phyloP scores from a whole-genome alignment of 2,797 vertebrate genomes.

The Micropoecilia bifurca region DNA sequence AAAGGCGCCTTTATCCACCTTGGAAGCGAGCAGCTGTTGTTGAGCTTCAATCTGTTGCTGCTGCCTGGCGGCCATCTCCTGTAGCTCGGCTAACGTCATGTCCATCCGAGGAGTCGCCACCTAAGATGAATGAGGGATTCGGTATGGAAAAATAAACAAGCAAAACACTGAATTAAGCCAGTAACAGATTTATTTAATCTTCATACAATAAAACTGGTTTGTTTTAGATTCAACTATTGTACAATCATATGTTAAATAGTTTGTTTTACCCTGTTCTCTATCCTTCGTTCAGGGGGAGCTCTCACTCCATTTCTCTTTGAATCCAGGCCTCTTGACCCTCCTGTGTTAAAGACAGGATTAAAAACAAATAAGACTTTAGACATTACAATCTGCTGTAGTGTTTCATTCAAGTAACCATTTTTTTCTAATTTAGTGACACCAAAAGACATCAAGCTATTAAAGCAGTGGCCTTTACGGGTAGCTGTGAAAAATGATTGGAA shows the following conservation, averaged over 20 bases:
- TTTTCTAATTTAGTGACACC: slow-evolving; percentile 23
- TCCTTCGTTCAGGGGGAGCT: slow-evolving; percentile 84
- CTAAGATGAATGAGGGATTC: slow-evolving; percentile 63
- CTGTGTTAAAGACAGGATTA: slow-evolving; percentile 61
- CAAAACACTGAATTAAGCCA: neutral
- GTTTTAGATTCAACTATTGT: neutral
- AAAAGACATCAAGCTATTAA: slow-evolving; percentile 20
- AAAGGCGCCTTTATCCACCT: slow-evolving; percentile 80
- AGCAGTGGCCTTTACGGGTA: slow-evolving; percentile 27
- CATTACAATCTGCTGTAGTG: neutral
- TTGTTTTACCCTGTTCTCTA: slow-evolving; percentile 92
- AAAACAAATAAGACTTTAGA: neutral
- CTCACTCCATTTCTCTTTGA: slow-evolving; percentile 91
- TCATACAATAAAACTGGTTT: neutral
- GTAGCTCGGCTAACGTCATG: slow-evolving; percentile 94
- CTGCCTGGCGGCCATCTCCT: slow-evolving; percentile 97
- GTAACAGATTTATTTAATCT: neutral
- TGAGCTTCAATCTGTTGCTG: slow-evolving; percentile 97
- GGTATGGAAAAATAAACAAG: neutral
- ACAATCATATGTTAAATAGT: too few relatives aligned
- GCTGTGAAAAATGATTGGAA: slow-evolving; percentile 46
- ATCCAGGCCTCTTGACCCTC: slow-evolving; percentile 86
- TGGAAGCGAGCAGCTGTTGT: slow-evolving; percentile 93
- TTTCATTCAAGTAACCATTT: slow-evolving; percentile 1
- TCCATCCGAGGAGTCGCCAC: slow-evolving; percentile 91